Percentiles rank a stretch among this genome's conserved stretches.
Conservation (phyloP, 2,888 invertebrate species). For the Thera britannica region DNA sequence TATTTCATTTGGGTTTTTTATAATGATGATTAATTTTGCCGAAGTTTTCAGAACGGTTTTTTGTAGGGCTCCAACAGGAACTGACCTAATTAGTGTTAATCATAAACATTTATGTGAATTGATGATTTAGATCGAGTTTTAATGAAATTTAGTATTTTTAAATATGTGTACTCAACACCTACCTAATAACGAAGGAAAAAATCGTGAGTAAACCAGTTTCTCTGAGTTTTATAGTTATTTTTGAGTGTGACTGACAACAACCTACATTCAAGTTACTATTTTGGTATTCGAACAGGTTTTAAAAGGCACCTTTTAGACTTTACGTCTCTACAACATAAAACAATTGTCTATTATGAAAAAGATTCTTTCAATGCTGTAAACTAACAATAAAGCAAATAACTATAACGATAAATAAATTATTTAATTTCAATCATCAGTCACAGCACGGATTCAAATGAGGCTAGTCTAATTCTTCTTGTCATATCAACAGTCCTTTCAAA, state of each 20-base stretch:
- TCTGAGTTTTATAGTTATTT: neutral
- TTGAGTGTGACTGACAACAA: neutral
- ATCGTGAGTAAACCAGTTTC: neutral
- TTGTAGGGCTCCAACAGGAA: neutral
- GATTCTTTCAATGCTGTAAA: neutral
- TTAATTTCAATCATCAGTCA: slow-evolving; percentile 33
- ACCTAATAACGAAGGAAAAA: neutral
- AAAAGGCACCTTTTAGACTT: neutral
- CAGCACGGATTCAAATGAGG: slow-evolving; percentile 21
- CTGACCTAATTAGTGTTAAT: neutral
- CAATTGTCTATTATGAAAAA: neutral
- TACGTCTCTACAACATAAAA: neutral
- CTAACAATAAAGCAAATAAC: neutral
- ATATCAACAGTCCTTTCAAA: neutral
- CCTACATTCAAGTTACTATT: neutral
- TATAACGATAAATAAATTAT: slow-evolving; percentile 23
- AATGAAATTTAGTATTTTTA: no score
- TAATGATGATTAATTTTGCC: neutral
- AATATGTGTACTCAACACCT: no score
- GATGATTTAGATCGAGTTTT: no score
- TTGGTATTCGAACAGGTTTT: neutral
- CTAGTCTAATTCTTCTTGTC: neutral
- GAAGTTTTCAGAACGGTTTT: neutral
- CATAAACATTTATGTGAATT: neutral
- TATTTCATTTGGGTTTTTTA: neutral